These are phyloP conservation scores for Lemur catta DNA, from an alignment of 2,797 vertebrate genomes.

Conservation along the genomic window DNA sequence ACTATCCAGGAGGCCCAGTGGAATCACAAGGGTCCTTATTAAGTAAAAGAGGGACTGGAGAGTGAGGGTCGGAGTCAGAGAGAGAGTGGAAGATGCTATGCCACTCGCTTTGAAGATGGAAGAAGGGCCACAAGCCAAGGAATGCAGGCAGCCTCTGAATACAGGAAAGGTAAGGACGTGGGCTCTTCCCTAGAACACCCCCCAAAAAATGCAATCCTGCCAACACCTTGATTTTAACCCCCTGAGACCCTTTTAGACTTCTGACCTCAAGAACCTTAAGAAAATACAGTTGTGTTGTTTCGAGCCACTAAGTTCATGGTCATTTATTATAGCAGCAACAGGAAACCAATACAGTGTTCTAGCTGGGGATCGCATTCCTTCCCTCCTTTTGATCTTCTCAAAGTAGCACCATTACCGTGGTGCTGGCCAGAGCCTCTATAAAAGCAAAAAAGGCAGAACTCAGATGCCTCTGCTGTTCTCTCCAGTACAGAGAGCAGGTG, in stretches of 20 bases:
- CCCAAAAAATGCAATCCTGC: not conserved
- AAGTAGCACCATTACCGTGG: not conserved
- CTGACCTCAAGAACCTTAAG: not conserved
- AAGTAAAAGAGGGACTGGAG: not conserved
- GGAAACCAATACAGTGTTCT: not conserved
- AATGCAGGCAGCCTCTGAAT: not conserved
- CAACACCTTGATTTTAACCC: not conserved
- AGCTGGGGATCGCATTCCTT: not conserved
- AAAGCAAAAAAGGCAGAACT: not conserved
- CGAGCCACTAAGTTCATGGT: not conserved
- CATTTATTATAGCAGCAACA: not conserved
- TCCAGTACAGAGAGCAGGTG: rapidly evolving
- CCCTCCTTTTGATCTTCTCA: not conserved
- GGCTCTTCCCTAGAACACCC: not conserved
- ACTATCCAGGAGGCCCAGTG: not conserved
- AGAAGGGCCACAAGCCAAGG: not conserved
- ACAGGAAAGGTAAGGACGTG: not conserved
- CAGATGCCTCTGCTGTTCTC: not conserved
- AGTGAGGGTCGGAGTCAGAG: not conserved
- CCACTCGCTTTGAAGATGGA: not conserved
- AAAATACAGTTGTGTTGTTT: not conserved
- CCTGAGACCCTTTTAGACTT: not conserved
- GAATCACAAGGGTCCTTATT: not conserved
- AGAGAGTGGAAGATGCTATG: not conserved
- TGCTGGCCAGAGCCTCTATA: not conserved